These are phyloP conservation scores for Escarpia spicata DNA, from an alignment of 2,888 invertebrate genomes.

Conservation along the genomic window DNA sequence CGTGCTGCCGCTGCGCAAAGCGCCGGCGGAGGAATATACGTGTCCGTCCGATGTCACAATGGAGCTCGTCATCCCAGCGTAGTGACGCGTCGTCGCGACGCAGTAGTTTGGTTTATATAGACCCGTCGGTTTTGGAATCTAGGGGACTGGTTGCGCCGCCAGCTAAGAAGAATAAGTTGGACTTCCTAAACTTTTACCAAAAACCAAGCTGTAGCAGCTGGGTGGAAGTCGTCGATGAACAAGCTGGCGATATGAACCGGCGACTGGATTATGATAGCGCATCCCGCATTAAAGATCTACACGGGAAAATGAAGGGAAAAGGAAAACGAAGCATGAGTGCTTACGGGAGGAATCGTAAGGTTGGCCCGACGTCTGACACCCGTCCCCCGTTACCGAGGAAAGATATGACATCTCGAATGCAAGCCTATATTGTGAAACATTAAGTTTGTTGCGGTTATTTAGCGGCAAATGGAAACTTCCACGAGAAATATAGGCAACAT, in stretches of 20 bases:
- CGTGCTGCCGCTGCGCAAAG: neutral
- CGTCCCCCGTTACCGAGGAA: neutral
- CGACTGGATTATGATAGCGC: neutral
- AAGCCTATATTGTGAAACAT: neutral
- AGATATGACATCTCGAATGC: neutral
- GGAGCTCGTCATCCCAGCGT: neutral
- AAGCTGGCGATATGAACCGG: neutral
- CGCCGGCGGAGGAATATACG: neutral
- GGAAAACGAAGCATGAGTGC: neutral
- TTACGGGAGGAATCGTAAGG: neutral
- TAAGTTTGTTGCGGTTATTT: neutral
- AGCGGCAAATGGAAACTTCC: neutral
- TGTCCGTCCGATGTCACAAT: neutral
- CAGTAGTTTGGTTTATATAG: neutral
- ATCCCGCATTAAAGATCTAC: neutral
- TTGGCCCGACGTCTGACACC: neutral
- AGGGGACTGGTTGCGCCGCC: neutral
- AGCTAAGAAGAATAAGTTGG: neutral
- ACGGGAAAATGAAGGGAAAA: neutral
- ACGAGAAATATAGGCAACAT: neutral
- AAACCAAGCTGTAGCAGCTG: neutral
- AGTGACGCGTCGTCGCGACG: neutral
- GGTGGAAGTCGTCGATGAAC: neutral
- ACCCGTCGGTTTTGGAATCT: constrained; percentile 16
- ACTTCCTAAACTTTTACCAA: neutral